These are phyloP conservation scores for Choristoneura fumiferana DNA, from an alignment of 1,140 invertebrate genomes.

Conservation along the genomic window DNA sequence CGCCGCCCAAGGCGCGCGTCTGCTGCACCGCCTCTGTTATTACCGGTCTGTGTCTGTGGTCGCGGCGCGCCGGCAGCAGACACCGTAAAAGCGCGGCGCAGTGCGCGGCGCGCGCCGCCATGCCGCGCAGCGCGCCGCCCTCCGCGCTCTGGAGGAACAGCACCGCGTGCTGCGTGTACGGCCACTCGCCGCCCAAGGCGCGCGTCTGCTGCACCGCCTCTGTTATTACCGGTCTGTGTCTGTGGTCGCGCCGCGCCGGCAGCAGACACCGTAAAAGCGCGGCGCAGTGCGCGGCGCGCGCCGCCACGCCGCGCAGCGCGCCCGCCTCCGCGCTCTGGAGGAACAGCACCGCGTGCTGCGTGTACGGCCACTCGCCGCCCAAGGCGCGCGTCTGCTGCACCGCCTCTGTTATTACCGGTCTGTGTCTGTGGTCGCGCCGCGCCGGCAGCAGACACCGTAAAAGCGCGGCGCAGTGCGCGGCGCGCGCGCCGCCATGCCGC, in stretches of 20 bases:
- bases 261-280: constrained; percentile 44
- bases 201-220: no score
- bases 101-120: constrained; percentile 26
- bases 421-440: not conserved
- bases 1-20: no score
- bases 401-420: not conserved
- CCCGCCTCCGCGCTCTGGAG: no score
- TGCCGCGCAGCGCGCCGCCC: constrained; percentile 25
- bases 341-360: no score
- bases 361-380: no score
- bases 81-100: constrained; percentile 46
- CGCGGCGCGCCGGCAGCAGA: constrained; percentile 29
- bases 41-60: no score
- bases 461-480: constrained; percentile 38
- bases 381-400: no score
- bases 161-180: no score
- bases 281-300: constrained; percentile 32
- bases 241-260: constrained; percentile 19
- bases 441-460: constrained; percentile 39
- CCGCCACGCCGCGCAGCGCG: constrained; percentile 28
- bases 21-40: no score
- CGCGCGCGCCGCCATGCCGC: constrained; percentile 29
- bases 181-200: no score
- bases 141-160: no score
- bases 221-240: not conserved